Evolutionary conservation across 2,888 invertebrate genomes (phyloP).

Genomic region (Strigamia crassipes): DNA sequence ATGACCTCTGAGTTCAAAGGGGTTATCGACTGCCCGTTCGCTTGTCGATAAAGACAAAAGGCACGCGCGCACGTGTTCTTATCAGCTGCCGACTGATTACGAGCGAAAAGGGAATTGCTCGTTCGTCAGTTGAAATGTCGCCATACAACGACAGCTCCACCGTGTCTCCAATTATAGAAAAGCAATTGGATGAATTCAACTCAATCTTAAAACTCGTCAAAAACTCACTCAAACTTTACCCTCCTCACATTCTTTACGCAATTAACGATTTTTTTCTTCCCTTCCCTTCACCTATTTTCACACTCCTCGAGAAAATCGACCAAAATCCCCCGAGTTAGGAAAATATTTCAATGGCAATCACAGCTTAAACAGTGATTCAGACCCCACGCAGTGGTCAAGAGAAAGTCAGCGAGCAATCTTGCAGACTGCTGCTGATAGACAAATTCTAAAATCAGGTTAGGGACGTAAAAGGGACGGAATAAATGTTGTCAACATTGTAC

Average conservation of each 20-base stretch:
- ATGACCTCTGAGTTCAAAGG: constrained; percentile 30
- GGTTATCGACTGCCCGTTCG: constrained; percentile 38
- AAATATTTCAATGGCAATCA: background rate
- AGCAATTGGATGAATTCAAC: constrained; percentile 40
- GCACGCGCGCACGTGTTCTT: constrained; percentile 40
- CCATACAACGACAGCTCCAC: constrained; percentile 38
- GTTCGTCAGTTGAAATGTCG: constrained; percentile 42
- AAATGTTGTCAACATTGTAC: constrained; percentile 22
- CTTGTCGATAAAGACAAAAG: constrained; percentile 42
- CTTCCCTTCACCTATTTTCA: background rate
- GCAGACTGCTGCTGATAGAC: background rate
- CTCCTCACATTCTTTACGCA: background rate
- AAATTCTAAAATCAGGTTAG: background rate
- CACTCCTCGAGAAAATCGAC: background rate
- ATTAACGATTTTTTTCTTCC: constrained; percentile 30
- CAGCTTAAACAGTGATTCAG: background rate
- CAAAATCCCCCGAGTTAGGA: background rate
- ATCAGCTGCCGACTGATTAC: constrained; percentile 42
- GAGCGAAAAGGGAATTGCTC: constrained; percentile 42
- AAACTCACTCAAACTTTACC: constrained; percentile 15
- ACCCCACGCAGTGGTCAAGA: background rate
- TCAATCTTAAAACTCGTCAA: constrained; percentile 42
- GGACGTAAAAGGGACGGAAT: background rate
- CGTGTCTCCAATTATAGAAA: constrained; percentile 35
- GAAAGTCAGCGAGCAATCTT: background rate